These are phyloP conservation scores for Clarias magur DNA, from an alignment of 2,113 vertebrate species.

Conservation along the genomic window DNA sequence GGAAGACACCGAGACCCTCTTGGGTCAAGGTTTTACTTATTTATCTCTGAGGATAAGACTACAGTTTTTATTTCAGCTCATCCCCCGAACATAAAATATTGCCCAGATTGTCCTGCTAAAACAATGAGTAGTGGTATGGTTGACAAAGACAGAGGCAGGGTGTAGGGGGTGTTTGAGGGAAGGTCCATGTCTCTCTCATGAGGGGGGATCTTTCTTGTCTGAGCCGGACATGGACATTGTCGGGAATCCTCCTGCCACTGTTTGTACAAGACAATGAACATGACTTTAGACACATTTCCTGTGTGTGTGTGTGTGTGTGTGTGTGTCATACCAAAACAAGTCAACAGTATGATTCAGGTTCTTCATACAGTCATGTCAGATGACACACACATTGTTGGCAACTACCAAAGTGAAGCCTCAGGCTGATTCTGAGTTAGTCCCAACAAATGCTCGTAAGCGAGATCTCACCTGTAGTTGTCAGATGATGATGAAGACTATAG, in stretches of 20 bases:
- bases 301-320: neutral
- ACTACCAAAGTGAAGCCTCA: neutral
- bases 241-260: neutral
- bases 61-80: conserved; percentile 6
- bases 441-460: neutral
- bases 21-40: neutral
- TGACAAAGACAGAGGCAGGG: neutral
- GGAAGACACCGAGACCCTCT: neutral
- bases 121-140: conserved; percentile 19
- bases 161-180: neutral
- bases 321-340: neutral
- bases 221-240: conserved; percentile 32
- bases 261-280: conserved; percentile 30
- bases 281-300: conserved; percentile 33
- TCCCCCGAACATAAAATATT: neutral
- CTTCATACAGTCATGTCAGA: neutral
- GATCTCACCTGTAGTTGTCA: neutral
- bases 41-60: conserved; percentile 5
- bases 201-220: conserved; percentile 31
- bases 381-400: neutral
- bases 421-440: neutral
- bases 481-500: neutral
- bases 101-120: neutral
- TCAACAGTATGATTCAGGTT: conserved; percentile 40
- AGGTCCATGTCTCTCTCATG: neutral